Conservation (phyloP, 1,140 invertebrate species). For the Drosophila trapezifrons region DNA sequence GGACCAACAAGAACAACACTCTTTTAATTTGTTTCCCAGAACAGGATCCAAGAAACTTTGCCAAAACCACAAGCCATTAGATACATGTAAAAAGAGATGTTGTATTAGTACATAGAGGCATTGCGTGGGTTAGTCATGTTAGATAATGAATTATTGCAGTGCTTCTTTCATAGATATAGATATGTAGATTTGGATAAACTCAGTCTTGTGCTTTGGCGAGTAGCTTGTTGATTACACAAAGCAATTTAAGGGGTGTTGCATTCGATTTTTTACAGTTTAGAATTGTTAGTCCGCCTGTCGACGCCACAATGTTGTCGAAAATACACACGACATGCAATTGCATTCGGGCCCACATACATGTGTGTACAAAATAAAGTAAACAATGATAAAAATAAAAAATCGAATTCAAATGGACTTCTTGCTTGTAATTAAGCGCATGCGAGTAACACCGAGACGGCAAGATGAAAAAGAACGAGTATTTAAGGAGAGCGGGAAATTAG, state of each 20-base stretch:
- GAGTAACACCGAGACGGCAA: constrained; percentile 50
- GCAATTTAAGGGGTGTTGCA: constrained; percentile 21
- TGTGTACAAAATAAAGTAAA: constrained; percentile 31
- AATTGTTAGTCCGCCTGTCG: constrained; percentile 23
- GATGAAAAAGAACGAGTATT: constrained; percentile 16
- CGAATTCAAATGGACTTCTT: constrained; percentile 40
- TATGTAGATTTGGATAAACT: constrained; percentile 26
- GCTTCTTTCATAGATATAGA: constrained; percentile 41
- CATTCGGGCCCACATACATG: constrained; percentile 19
- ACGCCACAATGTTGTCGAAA: constrained; percentile 9
- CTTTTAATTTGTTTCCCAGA: neutral
- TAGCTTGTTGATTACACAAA: constrained; percentile 37
- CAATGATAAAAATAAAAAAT: constrained; percentile 33
- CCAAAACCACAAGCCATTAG: constrained; percentile 61
- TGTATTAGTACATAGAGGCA: constrained; percentile 35
- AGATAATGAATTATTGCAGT: constrained; percentile 33
- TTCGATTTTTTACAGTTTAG: constrained; percentile 22
- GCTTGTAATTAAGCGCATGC: constrained; percentile 75
- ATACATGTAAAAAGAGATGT: constrained; percentile 27
- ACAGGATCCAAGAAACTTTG: constrained; percentile 70
- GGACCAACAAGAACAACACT: neutral
- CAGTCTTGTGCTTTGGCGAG: constrained; percentile 39
- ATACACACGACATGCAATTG: constrained; percentile 47
- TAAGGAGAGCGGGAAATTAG: constrained; percentile 24
- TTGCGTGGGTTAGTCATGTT: constrained; percentile 42